Evolutionary conservation across 1,140 invertebrate species (phyloP), one percentile per base, ranked within the genome.

Genomic region (Magallana angulata): DNA sequence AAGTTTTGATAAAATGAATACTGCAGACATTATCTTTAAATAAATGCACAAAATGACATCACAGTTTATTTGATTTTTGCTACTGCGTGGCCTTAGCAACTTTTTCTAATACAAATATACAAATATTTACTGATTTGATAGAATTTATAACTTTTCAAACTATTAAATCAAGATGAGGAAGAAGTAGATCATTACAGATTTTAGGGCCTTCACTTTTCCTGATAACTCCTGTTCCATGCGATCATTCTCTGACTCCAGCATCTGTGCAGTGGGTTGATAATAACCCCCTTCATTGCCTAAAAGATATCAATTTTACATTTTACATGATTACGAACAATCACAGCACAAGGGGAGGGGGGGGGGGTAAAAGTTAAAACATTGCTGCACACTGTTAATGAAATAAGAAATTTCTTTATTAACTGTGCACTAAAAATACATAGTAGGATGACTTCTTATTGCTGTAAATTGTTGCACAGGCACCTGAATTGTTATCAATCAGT

Each of bases 181-280:
- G n/a, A 92, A n/a, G 14, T 18, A 64, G 1, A 18, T 4, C 12
- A 88, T 91, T 86, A 93, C 93, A 48, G 91, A 92, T 87, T 93
- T 93, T 0, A 93, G 87, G 59, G 91, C 92, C 68, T 92, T 88
- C 1, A 93, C 92, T 91, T 93, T 93, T 59, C 90, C 87, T 81
- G 88, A 88, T 16, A 93, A 86, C n/a, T 88, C 85, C 30, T 92
- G 88, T 86, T 92, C 92, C 68, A 91, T 62, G n/a, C 86, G 86
- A 24, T 89, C 62, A 88, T 93, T 93, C 62, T 93, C 93, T 57
- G 91, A 90, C 76, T 93, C 93, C 86, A 93, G 68, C 91, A 92
- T 89, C 14, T 91, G 59, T 64, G 89, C 81, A 24, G 90, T 90
- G 12, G 89, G 89, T 86, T 91, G 91, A 76, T 91, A 91, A 82